A percentile compares a stretch with the other conserved stretches of the same genome.
Conservation (phyloP, 2,888 invertebrate species). For the Boloria selene region DNA sequence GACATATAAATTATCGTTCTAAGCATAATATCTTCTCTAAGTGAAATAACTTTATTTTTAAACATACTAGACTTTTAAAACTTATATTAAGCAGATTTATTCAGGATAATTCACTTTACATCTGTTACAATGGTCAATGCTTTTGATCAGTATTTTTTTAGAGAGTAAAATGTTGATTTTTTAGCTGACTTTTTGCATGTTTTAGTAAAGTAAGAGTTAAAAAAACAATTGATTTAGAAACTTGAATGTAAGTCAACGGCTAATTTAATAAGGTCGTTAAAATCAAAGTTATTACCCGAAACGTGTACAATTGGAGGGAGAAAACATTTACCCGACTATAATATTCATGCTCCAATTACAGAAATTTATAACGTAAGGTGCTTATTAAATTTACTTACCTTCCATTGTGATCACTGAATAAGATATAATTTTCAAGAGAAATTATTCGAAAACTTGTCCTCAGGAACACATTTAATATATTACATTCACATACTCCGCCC, state of each 20-base stretch:
- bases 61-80: too few relatives aligned
- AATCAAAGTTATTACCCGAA: conserved; percentile 49
- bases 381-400: conserved; percentile 45
- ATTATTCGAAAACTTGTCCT: conserved; percentile 5
- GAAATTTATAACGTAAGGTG: conserved; percentile 49
- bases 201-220: not conserved
- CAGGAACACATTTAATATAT: not conserved
- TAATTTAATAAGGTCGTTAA: conserved; percentile 48
- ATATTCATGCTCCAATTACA: conserved; percentile 57
- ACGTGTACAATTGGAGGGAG: conserved; percentile 44
- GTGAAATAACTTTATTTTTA: too few relatives aligned
- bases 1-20: conserved; percentile 23
- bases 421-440: conserved; percentile 22
- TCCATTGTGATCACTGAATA: conserved; percentile 28
- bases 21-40: not conserved
- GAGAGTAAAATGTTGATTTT: too few relatives aligned
- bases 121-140: too few relatives aligned
- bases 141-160: too few relatives aligned
- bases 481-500: not conserved
- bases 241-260: conserved; percentile 28
- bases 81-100: too few relatives aligned
- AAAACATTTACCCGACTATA: conserved; percentile 47
- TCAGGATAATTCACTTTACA: too few relatives aligned
- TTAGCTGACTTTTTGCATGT: too few relatives aligned
- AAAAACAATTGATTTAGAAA: not conserved